Conservation (phyloP, 2,113 vertebrate genomes). For the Chamaetylas fuelleborni region DNA sequence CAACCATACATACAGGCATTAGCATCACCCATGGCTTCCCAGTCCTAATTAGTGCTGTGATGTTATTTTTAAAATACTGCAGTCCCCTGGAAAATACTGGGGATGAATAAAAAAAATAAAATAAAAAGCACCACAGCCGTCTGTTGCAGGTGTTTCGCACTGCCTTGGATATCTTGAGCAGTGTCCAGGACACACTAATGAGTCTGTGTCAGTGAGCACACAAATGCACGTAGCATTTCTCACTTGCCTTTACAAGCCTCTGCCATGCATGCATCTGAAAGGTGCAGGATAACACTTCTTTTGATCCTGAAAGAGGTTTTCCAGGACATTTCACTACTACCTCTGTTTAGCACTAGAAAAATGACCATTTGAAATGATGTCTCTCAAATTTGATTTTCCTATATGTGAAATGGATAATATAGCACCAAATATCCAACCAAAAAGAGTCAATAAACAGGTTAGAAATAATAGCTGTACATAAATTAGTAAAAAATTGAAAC, state of each 20-base stretch:
- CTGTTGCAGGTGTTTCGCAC: background rate
- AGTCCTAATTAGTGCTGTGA: background rate
- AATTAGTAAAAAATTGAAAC: background rate
- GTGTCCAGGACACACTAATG: background rate
- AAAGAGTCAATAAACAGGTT: background rate
- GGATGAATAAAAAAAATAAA: rapidly evolving
- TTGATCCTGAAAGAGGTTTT: background rate
- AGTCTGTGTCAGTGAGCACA: background rate
- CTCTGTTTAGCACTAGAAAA: background rate
- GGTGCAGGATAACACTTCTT: background rate
- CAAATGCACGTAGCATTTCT: rapidly evolving
- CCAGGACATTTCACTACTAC: background rate
- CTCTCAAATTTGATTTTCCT: background rate
- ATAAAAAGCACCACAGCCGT: background rate
- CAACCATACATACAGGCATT: background rate
- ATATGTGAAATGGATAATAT: background rate
- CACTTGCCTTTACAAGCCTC: background rate
- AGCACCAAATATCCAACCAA: background rate
- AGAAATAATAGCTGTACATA: background rate
- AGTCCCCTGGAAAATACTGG: background rate
- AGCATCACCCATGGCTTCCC: background rate
- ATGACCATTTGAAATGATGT: background rate
- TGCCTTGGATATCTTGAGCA: background rate
- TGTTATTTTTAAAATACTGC: background rate
- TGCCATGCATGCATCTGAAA: background rate